Conservation (phyloP, 1,140 invertebrate species). For the Lepeophtheirus salmonis region DNA sequence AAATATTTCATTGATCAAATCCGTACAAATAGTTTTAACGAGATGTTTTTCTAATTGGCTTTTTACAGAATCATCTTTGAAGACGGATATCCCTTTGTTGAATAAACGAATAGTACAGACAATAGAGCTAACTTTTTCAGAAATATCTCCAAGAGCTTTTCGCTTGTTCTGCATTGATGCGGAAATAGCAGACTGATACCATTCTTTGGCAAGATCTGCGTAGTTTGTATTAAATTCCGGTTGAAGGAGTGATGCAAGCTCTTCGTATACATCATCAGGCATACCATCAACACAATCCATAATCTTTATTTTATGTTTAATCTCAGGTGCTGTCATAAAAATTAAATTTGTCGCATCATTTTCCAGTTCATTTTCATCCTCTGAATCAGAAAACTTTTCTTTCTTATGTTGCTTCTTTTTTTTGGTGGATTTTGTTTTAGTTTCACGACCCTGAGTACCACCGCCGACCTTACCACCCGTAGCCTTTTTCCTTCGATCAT, state of each 20-base stretch:
- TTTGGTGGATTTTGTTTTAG: slow-evolving; percentile 83
- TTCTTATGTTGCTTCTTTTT: slow-evolving; percentile 41
- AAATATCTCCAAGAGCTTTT: slow-evolving; percentile 53
- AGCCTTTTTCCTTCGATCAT: slow-evolving; percentile 72
- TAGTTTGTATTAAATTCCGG: slow-evolving; percentile 32
- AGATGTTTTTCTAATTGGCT: slow-evolving; percentile 53
- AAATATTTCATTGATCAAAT: slow-evolving; percentile 57
- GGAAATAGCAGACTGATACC: slow-evolving; percentile 47
- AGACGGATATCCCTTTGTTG: slow-evolving; percentile 59
- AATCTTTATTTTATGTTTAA: slow-evolving; percentile 42
- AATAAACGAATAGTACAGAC: slow-evolving; percentile 54
- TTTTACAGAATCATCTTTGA: slow-evolving; percentile 35
- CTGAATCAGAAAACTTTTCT: slow-evolving; percentile 29
- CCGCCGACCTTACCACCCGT: slow-evolving; percentile 64
- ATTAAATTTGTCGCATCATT: background rate
- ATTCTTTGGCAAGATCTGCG: slow-evolving; percentile 40
- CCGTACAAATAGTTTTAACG: slow-evolving; percentile 56
- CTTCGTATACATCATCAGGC: slow-evolving; percentile 30
- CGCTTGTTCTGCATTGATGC: slow-evolving; percentile 42
- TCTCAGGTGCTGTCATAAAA: slow-evolving; percentile 26
- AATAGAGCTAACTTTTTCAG: slow-evolving; percentile 57
- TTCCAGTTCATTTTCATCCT: slow-evolving; percentile 24
- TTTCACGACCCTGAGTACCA: slow-evolving; percentile 77
- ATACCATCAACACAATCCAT: slow-evolving; percentile 43
- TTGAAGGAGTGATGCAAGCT: slow-evolving; percentile 28